Conservation (phyloP, 2,888 invertebrate species). For the Cyrtodaria siliqua region DNA sequence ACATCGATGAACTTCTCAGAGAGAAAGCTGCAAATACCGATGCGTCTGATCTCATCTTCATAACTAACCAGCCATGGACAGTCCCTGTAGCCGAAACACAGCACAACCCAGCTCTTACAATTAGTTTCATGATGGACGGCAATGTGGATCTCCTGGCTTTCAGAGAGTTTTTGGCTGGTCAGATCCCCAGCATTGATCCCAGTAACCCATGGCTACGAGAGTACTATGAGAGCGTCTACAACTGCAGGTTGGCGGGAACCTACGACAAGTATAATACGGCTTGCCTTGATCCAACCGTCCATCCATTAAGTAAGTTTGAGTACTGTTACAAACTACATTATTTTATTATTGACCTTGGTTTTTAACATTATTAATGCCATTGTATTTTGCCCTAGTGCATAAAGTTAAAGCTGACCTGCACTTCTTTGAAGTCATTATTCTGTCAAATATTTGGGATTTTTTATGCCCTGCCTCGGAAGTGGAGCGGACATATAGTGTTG, state of each 20-base stretch:
- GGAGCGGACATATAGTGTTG: too few species aligned
- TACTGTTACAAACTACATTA: too few species aligned
- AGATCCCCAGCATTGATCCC: constrained; percentile 31
- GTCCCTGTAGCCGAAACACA: constrained; percentile 13
- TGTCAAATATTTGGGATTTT: too few species aligned
- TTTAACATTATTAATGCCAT: too few species aligned
- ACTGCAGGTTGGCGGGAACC: constrained; percentile 71
- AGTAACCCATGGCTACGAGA: constrained; percentile 81
- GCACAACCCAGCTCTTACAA: constrained; percentile 20
- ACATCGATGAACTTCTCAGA: constrained; percentile 70
- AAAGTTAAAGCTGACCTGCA: too few species aligned
- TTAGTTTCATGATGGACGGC: constrained; percentile 47
- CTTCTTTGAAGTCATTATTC: too few species aligned
- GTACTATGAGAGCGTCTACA: constrained; percentile 71
- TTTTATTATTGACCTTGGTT: too few species aligned
- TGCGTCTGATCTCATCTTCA: constrained; percentile 65
- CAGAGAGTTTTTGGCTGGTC: constrained; percentile 23
- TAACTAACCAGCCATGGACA: constrained; percentile 76
- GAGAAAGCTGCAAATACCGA: constrained; percentile 51
- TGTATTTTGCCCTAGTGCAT: too few species aligned
- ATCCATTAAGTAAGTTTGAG: constrained; percentile 35
- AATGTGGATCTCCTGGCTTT: constrained; percentile 24
- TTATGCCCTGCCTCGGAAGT: too few species aligned
- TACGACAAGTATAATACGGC: constrained; percentile 54
- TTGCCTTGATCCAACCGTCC: constrained; percentile 31